Conservation (phyloP, 2,888 invertebrate species). For the Escarpia spicata region DNA sequence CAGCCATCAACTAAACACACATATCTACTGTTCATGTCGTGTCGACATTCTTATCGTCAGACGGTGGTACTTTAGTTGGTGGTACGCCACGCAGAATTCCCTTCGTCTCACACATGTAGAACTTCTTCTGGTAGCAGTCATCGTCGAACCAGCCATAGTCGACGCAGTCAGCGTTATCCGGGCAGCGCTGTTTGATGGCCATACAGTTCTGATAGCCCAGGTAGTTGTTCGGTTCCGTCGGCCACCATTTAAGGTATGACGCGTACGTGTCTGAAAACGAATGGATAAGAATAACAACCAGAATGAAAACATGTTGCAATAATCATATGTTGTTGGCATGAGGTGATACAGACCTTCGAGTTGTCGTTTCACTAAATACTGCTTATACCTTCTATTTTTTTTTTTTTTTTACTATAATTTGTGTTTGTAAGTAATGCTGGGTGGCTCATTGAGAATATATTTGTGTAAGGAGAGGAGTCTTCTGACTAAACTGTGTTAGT, state of each 20-base stretch:
- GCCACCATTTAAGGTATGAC: background rate
- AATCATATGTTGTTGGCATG: background rate
- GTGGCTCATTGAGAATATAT: no score
- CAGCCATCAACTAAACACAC: background rate
- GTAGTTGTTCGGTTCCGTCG: background rate
- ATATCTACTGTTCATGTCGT: background rate
- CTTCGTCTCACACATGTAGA: conserved; percentile 3
- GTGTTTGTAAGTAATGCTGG: no score
- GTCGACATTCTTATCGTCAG: background rate
- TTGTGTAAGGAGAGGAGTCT: no score
- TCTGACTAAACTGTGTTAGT: no score
- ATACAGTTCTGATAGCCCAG: background rate
- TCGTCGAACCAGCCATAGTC: conserved; percentile 12
- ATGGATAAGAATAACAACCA: background rate
- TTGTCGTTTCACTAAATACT: background rate
- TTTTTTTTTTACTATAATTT: no score
- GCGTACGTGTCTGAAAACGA: background rate
- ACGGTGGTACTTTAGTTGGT: background rate
- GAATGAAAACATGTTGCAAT: background rate
- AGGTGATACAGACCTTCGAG: background rate
- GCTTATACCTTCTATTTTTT: no score
- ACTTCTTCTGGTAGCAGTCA: background rate
- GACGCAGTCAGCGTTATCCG: background rate
- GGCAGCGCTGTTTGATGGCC: background rate
- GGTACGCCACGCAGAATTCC: background rate